phyloP scores from a whole-genome alignment of 2,113 vertebrate genomes.

The Herpailurus yagouaroundi region DNA sequence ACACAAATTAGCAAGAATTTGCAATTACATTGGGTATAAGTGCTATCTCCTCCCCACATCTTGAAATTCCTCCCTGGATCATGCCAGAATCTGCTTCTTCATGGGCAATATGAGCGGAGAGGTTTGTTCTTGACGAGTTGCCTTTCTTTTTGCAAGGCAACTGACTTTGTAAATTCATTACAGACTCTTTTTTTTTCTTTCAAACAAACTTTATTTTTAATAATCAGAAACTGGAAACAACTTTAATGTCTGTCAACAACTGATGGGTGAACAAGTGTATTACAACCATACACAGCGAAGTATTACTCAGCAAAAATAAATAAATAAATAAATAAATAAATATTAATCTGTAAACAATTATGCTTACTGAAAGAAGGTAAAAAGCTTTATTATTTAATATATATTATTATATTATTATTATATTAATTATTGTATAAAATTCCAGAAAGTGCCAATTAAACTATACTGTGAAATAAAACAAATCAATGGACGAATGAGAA shows the following conservation, averaged over 20 bases:
- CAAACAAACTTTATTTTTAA: slow-evolving; percentile 45
- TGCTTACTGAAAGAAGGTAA: neutral
- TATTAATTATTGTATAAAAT: neutral
- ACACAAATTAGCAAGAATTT: neutral
- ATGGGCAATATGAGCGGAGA: neutral
- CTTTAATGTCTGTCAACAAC: neutral
- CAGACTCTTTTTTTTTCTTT: neutral
- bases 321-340: neutral
- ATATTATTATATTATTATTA: neutral
- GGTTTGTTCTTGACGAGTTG: neutral
- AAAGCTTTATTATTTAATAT: neutral
- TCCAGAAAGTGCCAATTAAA: neutral
- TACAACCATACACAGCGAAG: neutral
- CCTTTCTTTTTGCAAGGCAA: slow-evolving; percentile 1
- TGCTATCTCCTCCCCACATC: neutral
- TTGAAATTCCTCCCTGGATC: neutral
- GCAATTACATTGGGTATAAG: neutral
- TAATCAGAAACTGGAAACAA: neutral
- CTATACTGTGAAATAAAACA: slow-evolving; percentile 1
- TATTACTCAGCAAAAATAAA: neutral
- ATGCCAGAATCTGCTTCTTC: neutral
- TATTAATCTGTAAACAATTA: neutral
- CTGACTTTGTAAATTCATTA: neutral
- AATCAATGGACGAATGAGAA: neutral
- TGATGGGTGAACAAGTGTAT: neutral